Conservation (phyloP, 2,888 invertebrate genomes). For the Mythimna lalbum region DNA sequence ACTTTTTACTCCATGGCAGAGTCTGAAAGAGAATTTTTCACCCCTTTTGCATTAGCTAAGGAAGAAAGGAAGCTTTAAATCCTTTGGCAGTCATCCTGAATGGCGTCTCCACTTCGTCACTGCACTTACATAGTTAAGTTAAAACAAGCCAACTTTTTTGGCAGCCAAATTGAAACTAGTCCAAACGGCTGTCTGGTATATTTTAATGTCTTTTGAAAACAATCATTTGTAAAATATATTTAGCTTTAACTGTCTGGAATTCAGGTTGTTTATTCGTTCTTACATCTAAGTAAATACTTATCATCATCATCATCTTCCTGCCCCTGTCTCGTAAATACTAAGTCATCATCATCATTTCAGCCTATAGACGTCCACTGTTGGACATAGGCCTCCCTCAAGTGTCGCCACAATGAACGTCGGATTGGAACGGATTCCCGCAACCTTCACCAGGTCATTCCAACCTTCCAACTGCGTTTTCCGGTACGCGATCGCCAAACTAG, state of each 20-base stretch:
- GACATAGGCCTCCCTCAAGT: too few species aligned
- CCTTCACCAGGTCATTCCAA: too few species aligned
- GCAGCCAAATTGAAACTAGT: slow-evolving; percentile 42
- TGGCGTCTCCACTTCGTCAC: slow-evolving; percentile 29
- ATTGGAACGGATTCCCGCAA: too few species aligned
- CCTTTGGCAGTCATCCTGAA: slow-evolving; percentile 25
- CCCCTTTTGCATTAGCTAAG: not conserved
- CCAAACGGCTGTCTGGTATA: slow-evolving; percentile 46
- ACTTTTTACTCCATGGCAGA: not conserved
- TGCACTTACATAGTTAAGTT: slow-evolving; percentile 37
- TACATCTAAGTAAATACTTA: too few species aligned
- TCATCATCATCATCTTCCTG: too few species aligned
- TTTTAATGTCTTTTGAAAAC: slow-evolving; percentile 24
- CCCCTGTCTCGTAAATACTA: too few species aligned
- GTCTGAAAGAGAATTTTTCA: not conserved
- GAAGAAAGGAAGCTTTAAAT: slow-evolving; percentile 24
- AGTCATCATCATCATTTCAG: too few species aligned
- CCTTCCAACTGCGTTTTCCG: too few species aligned
- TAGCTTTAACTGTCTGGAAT: not conserved
- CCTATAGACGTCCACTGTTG: too few species aligned
- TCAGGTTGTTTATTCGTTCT: not conserved
- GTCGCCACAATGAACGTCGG: too few species aligned
- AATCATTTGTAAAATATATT: not conserved
- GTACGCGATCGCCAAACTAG: too few species aligned
- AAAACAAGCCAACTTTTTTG: slow-evolving; percentile 41